Conservation (phyloP, 2,888 invertebrate species). For the Agrotis clavis region DNA sequence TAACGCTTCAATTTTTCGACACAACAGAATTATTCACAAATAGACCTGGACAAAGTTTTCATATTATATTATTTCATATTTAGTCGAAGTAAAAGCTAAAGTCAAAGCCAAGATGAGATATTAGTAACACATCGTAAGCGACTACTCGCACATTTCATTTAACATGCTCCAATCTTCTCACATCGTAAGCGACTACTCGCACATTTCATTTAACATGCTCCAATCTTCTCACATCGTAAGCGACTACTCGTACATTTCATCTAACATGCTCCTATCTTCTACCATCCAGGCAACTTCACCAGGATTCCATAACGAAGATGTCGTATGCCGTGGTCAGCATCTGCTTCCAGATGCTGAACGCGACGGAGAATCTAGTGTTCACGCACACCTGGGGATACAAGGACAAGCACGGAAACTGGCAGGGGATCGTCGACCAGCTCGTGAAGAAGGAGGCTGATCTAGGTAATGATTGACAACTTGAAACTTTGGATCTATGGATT, state of each 20-base stretch:
- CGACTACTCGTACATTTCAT: too few species aligned
- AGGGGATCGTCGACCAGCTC: conserved; percentile 81
- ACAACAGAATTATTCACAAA: too few species aligned
- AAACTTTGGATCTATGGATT: too few species aligned
- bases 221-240: neutral
- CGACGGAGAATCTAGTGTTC: conserved; percentile 79
- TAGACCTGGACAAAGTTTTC: too few species aligned
- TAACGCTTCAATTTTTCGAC: too few species aligned
- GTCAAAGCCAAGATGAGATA: too few species aligned
- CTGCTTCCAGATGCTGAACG: conserved; percentile 87
- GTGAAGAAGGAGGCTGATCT: conserved; percentile 84
- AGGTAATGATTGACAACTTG: conserved; percentile 67
- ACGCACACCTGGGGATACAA: conserved; percentile 86
- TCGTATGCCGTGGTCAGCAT: conserved; percentile 82
- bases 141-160: too few species aligned
- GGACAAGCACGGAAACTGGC: conserved; percentile 86
- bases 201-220: too few species aligned
- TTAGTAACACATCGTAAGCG: too few species aligned
- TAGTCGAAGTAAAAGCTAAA: too few species aligned
- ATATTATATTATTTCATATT: too few species aligned
- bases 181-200: too few species aligned
- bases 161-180: neutral
- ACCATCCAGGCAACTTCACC: conserved; percentile 78
- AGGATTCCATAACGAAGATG: conserved; percentile 87
- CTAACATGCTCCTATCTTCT: neutral